Percentiles rank a stretch among this genome's conserved stretches.
Evolutionary conservation across 1,140 invertebrate species (phyloP).

Genomic region (Potamilus streckersoni): DNA sequence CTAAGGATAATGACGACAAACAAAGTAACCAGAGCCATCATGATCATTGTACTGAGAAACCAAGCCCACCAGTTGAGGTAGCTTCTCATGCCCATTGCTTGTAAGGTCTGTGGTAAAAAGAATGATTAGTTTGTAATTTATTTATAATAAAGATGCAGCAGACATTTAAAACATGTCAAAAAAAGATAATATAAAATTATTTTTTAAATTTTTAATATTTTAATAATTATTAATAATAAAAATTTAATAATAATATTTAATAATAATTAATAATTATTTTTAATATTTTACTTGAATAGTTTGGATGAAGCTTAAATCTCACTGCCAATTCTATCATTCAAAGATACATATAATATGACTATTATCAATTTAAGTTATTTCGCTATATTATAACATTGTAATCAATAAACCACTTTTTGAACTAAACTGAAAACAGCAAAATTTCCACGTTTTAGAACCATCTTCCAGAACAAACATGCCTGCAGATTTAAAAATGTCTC

Average conservation of each 20-base stretch:
- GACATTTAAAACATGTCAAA: too few relatives aligned
- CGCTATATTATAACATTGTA: too few relatives aligned
- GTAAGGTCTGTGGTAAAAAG: conserved; percentile 57
- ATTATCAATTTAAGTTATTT: background rate
- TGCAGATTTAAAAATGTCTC: too few relatives aligned
- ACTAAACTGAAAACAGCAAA: too few relatives aligned
- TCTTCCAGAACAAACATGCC: too few relatives aligned
- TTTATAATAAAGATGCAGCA: too few relatives aligned
- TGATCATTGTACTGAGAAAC: conserved; percentile 59
- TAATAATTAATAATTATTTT: too few relatives aligned
- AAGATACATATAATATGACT: background rate
- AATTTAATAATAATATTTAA: too few relatives aligned
- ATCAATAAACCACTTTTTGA: too few relatives aligned
- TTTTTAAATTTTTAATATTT: background rate
- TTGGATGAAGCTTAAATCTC: background rate
- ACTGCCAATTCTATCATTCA: background rate
- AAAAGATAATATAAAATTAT: background rate
- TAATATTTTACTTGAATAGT: background rate
- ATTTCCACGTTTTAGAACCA: too few relatives aligned
- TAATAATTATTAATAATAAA: background rate
- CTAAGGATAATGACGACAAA: conserved; percentile 63
- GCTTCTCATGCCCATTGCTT: conserved; percentile 67
- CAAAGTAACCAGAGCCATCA: conserved; percentile 52
- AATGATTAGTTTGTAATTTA: too few relatives aligned
- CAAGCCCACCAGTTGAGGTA: conserved; percentile 66